These are phyloP conservation scores for Philotrypesis tridentata DNA, from an alignment of 1,140 invertebrate species.

Conservation along the genomic window DNA sequence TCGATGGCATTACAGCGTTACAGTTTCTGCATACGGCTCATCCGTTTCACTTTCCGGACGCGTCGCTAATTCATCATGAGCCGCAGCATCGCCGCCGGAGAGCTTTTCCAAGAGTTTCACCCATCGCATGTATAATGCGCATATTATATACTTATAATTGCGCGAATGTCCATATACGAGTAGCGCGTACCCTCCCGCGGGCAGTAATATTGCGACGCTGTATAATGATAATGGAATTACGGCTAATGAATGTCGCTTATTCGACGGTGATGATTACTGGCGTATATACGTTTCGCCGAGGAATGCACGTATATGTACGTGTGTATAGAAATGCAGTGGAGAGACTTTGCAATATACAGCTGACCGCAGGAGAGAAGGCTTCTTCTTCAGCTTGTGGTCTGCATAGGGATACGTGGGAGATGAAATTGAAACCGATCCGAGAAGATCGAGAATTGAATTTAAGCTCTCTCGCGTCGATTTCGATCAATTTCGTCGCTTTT, in stretches of 20 bases:
- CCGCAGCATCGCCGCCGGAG: background rate
- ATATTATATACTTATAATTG: background rate
- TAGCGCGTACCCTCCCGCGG: too few relatives aligned
- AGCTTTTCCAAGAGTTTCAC: background rate
- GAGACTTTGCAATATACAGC: too few relatives aligned
- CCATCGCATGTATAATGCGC: too few relatives aligned
- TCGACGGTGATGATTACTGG: conserved; percentile 25
- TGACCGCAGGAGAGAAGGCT: background rate
- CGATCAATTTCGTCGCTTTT: background rate
- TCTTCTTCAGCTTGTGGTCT: background rate
- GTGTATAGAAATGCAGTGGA: too few relatives aligned
- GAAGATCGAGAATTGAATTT: background rate
- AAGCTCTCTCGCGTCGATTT: background rate
- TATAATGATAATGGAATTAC: conserved; percentile 44
- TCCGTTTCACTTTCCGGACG: background rate
- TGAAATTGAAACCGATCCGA: background rate
- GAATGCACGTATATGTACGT: too few relatives aligned
- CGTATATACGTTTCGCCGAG: conserved; percentile 55
- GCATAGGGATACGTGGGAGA: background rate
- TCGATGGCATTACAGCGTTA: background rate
- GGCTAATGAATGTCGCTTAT: conserved; percentile 47
- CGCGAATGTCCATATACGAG: too few relatives aligned
- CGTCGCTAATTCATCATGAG: background rate
- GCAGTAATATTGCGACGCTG: too few relatives aligned
- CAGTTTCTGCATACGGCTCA: background rate